A percentile compares a stretch with the other conserved stretches of the same genome.
phyloP scores from a whole-genome alignment of 2,888 invertebrate genomes.

The Eristalis intricaria region DNA sequence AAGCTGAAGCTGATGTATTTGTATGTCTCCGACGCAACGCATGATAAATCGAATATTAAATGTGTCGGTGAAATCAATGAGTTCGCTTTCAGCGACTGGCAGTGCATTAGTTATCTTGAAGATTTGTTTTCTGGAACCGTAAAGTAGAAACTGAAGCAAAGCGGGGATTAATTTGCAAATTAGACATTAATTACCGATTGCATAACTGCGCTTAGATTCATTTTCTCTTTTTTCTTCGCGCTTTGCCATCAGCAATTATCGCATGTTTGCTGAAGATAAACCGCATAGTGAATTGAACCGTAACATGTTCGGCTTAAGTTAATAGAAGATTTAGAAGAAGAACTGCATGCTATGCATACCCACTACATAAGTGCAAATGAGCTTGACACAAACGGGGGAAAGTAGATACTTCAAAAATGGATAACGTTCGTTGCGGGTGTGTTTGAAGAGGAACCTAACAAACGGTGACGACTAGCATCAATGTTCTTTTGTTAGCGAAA shows the following conservation, averaged over 20 bases:
- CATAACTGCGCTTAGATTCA: constrained; percentile 15
- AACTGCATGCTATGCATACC: neutral
- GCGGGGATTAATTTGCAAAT: constrained; percentile 8
- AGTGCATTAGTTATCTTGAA: neutral
- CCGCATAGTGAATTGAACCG: constrained; percentile 13
- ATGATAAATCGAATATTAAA: constrained; percentile 11
- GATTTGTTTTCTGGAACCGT: neutral
- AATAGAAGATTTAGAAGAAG: neutral
- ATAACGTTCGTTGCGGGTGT: no score
- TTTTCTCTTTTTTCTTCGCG: constrained; percentile 37
- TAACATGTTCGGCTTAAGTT: neutral
- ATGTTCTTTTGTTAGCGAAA: no score
- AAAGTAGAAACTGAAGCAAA: neutral
- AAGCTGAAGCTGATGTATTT: neutral
- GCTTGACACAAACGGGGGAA: neutral
- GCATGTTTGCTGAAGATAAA: constrained; percentile 28
- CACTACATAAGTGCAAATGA: neutral
- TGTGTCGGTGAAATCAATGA: constrained; percentile 60
- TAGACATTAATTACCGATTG: constrained; percentile 36
- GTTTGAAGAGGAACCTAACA: no score
- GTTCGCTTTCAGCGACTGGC: constrained; percentile 25
- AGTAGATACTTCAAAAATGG: no score
- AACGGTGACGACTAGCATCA: no score
- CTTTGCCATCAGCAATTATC: neutral
- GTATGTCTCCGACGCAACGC: neutral